A percentile compares a stretch with the other conserved stretches of the same genome.
Evolutionary conservation across 2,888 invertebrate species (phyloP).

Genomic region (Drosophila helvetica): DNA sequence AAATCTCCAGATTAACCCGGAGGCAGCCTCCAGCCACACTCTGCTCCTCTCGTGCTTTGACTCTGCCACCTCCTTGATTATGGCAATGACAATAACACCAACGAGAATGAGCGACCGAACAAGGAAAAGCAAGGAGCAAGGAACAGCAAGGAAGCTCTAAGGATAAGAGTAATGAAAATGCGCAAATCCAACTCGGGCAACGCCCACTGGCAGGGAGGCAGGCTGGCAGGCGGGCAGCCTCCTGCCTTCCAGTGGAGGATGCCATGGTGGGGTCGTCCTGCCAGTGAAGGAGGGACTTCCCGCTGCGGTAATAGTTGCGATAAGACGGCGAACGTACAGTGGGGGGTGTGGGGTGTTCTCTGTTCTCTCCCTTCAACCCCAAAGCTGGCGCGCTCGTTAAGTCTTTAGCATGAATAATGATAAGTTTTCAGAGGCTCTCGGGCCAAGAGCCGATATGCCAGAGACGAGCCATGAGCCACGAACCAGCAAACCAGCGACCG

Average conservation of each 20-base stretch:
- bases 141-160: constrained; percentile 21
- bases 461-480: constrained; percentile 12
- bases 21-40: constrained; percentile 39
- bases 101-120: constrained; percentile 35
- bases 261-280: too few species aligned
- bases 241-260: too few species aligned
- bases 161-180: constrained; percentile 67
- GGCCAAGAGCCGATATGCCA: constrained; percentile 33
- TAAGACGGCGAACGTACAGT: constrained; percentile 52
- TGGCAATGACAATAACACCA: constrained; percentile 74
- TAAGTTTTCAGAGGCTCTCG: constrained; percentile 64
- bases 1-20: constrained; percentile 77
- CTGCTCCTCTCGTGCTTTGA: neutral
- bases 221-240: too few species aligned
- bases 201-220: constrained; percentile 13
- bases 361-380: constrained; percentile 4
- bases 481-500: constrained; percentile 3
- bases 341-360: neutral
- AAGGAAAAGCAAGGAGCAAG: constrained; percentile 26
- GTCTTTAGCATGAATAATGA: constrained; percentile 80
- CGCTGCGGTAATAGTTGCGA: constrained; percentile 68
- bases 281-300: constrained; percentile 17
- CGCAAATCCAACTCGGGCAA: constrained; percentile 61
- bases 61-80: constrained; percentile 47
- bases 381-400: constrained; percentile 71